Evolutionary conservation across 1,140 invertebrate genomes (phyloP).

Genomic region (Agrilus planipennis): DNA sequence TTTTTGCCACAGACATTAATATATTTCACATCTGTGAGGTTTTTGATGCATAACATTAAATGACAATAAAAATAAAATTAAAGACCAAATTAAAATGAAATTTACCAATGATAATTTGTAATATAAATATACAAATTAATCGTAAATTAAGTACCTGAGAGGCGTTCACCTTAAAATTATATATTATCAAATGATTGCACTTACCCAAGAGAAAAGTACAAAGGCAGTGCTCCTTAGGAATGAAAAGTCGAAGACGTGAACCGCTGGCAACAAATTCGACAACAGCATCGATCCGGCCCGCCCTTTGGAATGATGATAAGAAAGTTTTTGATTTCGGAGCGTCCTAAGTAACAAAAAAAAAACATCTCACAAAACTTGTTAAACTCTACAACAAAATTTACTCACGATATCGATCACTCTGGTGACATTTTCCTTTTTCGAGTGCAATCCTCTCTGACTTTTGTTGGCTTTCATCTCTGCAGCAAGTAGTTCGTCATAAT

Average conservation of each 20-base stretch:
- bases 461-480: conserved; percentile 91
- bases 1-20: too few species aligned
- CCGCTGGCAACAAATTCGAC: conserved; percentile 95
- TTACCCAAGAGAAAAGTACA: conserved; percentile 84
- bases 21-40: too few species aligned
- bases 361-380: background rate
- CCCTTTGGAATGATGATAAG: conserved; percentile 80
- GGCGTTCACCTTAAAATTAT: conserved; percentile 5
- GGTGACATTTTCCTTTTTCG: conserved; percentile 71
- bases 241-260: conserved; percentile 80
- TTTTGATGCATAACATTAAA: too few species aligned
- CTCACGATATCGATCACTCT: conserved; percentile 77
- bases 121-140: too few species aligned
- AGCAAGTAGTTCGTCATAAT: conserved; percentile 86
- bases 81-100: background rate
- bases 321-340: conserved; percentile 81
- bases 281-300: conserved; percentile 71
- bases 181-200: background rate
- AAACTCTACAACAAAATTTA: conserved; percentile 8
- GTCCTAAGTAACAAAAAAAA: conserved; percentile 37
- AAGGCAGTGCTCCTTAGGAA: conserved; percentile 90
- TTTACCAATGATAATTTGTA: background rate
- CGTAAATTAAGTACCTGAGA: too few species aligned
- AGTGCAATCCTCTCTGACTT: conserved; percentile 67
- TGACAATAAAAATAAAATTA: background rate